Base-by-base conservation (phyloP, 2,888 invertebrate species). In the Pyrrhia umbra region DNA sequence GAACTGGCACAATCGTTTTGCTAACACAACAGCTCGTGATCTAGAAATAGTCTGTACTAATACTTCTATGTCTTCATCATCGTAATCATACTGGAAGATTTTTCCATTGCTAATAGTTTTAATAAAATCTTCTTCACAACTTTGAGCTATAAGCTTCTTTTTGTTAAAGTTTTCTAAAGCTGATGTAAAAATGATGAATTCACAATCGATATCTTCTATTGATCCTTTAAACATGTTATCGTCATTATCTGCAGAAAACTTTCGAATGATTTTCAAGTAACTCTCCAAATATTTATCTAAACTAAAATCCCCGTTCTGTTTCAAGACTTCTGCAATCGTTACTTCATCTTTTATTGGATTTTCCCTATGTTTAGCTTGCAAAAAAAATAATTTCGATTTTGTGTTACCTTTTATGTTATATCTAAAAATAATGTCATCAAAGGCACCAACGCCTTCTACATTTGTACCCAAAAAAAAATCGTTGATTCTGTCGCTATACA, bases 391-490 rank as follows among this genome's bases (percentile, higher is more conserved):
- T 39, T 50, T 68, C 0, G 62, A 15, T 30, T 61, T 55, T 20
- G 43, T 9, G 8, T 51, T 10, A 6, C 40, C 50, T 18, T 47
- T 61, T 15, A 40, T 50, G n/a, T 58, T 51, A 40, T 75, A 77
- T 43, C 56, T 77, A 9, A 79, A 70, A 42, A 65, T 47, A 20
- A 79, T 70, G 51, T 80, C 80, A 57, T 80, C 80, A 20, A 80
- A 72, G 27, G 75, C 78, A 15, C 77, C 80, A 1, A 75, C 21
- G 0, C 47, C 66, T 0, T 59, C 47, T 0, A 77, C 42, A 20
- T 73, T 79, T 37, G 63, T 63, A 50, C 49, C 64, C n/a, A 68
- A 23, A 37, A 15, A 30, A 34, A 68, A 65, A 23, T 61, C 20
- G 6, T 20, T 54, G 8, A 75, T 54, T 4, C 69, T 45, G 3